A percentile compares a stretch with the other conserved stretches of the same genome.
These are phyloP conservation scores for Philotrypesis tridentata DNA, from an alignment of 1,140 invertebrate genomes.

Conservation along the genomic window DNA sequence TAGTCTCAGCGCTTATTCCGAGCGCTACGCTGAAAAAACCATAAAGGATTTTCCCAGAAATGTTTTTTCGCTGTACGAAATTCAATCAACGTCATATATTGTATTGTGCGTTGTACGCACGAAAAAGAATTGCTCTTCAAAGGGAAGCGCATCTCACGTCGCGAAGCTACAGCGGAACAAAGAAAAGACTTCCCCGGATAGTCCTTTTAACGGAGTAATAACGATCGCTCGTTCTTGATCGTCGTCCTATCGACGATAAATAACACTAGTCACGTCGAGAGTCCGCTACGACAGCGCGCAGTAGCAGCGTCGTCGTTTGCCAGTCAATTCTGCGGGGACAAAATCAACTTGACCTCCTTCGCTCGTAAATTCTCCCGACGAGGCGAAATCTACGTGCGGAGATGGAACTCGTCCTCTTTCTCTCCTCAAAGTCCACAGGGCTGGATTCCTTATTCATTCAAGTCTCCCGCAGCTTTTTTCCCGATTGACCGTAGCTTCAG, in stretches of 20 bases:
- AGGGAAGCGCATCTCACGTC: neutral
- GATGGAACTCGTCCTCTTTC: constrained; percentile 6
- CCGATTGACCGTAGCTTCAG: no score
- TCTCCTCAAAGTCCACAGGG: neutral
- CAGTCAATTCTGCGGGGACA: constrained; percentile 58
- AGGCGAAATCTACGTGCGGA: constrained; percentile 45
- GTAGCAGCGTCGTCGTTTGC: no score
- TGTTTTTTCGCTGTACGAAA: no score
- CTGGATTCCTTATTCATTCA: neutral
- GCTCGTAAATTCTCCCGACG: constrained; percentile 56
- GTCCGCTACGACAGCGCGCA: neutral
- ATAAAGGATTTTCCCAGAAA: no score
- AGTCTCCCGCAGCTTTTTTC: neutral
- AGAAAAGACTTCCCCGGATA: neutral
- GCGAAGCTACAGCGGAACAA: neutral
- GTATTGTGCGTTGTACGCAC: neutral
- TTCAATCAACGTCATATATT: neutral
- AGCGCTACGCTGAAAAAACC: neutral
- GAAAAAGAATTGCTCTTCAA: no score
- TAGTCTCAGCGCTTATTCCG: neutral
- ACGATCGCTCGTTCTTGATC: constrained; percentile 37
- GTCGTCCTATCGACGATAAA: constrained; percentile 60
- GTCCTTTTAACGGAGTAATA: constrained; percentile 51
- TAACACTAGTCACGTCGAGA: constrained; percentile 58
- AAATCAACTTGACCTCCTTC: constrained; percentile 67